These are phyloP conservation scores for Bucco capensis DNA, from an alignment of 2,113 vertebrate genomes.

Conservation along the genomic window DNA sequence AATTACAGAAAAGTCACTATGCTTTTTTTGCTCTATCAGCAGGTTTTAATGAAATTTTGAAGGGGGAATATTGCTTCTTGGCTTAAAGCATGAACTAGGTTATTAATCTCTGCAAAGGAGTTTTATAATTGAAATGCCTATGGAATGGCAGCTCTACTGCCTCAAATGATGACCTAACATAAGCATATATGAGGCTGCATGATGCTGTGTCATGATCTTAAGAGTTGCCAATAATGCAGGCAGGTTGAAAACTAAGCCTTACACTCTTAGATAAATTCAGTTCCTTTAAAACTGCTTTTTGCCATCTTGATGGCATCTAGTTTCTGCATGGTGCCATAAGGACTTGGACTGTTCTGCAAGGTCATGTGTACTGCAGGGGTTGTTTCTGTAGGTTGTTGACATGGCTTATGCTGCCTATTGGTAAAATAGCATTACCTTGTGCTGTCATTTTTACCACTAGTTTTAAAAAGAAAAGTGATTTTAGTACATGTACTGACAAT, in stretches of 20 bases:
- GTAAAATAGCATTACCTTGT: not conserved
- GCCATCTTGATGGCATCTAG: rapidly evolving
- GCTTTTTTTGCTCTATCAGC: constrained; percentile 50
- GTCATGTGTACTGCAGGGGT: not conserved
- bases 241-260: not conserved
- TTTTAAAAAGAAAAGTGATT: not conserved
- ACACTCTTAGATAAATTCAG: not conserved
- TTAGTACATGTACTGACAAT: not conserved
- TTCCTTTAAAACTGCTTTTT: not conserved
- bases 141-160: not conserved
- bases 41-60: constrained; percentile 50
- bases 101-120: constrained; percentile 33
- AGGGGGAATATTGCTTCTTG: constrained; percentile 11
- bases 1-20: not conserved
- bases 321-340: rapidly evolving
- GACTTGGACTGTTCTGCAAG: rapidly evolving
- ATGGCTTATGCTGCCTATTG: not conserved
- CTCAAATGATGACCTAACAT: not conserved
- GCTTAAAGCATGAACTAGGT: constrained; percentile 11
- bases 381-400: not conserved
- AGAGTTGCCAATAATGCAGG: not conserved
- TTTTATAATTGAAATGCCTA: constrained; percentile 4
- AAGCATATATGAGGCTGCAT: not conserved
- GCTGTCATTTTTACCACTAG: not conserved
- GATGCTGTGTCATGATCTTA: not conserved